Conservation (phyloP, 1,140 invertebrate genomes). For the Eriosoma lanigerum region DNA sequence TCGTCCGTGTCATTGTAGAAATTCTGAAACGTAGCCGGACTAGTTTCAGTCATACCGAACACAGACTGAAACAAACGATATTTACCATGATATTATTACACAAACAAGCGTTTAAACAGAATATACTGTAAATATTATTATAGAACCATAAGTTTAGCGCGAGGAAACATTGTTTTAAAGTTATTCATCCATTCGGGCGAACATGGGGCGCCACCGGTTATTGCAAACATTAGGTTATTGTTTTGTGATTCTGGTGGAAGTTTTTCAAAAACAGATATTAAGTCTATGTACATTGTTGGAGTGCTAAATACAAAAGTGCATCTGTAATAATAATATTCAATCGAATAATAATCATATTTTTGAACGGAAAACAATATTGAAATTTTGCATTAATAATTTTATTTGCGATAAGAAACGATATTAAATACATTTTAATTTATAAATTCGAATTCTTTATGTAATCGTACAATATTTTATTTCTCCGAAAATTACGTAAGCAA, state of each 20-base stretch:
- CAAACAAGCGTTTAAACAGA: no score
- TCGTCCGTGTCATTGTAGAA: conserved; percentile 67
- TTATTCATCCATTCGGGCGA: conserved; percentile 71
- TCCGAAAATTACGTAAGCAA: no score
- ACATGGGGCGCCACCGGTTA: conserved; percentile 76
- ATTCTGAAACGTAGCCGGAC: conserved; percentile 70
- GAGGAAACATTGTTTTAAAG: conserved; percentile 60
- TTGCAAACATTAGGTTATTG: conserved; percentile 60
- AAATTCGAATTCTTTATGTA: no score
- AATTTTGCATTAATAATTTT: no score
- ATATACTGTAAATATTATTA: not conserved
- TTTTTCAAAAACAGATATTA: conserved; percentile 57
- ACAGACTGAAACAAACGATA: conserved; percentile 65
- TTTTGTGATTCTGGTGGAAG: not conserved
- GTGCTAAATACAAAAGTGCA: conserved; percentile 86
- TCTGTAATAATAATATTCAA: conserved; percentile 58
- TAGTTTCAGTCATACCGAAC: conserved; percentile 87
- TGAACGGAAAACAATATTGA: no score
- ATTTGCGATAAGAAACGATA: no score
- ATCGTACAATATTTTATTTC: no score
- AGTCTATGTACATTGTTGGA: conserved; percentile 94
- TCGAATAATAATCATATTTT: no score
- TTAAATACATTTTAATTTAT: no score
- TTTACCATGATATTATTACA: not conserved
- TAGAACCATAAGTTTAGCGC: not conserved